Conservation (phyloP, 2,113 vertebrate species). For the Grantiella picta region DNA sequence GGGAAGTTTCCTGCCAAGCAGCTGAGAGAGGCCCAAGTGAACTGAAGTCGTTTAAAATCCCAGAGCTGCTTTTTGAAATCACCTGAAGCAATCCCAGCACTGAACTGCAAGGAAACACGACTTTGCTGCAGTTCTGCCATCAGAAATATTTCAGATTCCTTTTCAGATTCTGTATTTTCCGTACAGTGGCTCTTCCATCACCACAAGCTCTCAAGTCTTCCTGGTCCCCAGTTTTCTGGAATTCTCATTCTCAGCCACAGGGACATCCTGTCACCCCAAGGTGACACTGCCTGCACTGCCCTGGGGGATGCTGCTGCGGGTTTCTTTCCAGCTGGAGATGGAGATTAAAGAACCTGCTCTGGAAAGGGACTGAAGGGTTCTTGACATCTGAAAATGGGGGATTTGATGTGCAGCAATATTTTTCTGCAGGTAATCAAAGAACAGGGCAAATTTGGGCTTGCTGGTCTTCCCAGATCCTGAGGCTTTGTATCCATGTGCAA, state of each 20-base stretch:
- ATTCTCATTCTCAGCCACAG: neutral
- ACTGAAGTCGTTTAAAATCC: neutral
- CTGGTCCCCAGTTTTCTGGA: neutral
- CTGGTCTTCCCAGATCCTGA: neutral
- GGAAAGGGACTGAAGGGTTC: neutral
- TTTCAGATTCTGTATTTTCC: neutral
- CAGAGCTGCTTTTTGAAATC: neutral
- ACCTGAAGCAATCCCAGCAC: neutral
- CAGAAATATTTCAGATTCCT: neutral
- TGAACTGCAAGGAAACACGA: neutral
- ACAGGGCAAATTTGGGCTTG: neutral
- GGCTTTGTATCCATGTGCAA: neutral
- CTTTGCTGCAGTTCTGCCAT: rapidly evolving
- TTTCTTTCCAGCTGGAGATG: neutral
- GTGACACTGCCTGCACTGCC: neutral
- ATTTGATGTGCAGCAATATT: neutral
- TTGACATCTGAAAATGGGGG: neutral
- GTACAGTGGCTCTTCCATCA: neutral
- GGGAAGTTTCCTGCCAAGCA: neutral
- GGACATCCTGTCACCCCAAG: neutral
- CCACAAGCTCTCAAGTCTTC: neutral
- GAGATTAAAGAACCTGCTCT: neutral
- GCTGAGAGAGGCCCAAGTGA: neutral
- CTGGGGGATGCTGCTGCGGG: rapidly evolving
- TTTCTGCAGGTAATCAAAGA: neutral